Evolutionary conservation across 2,113 vertebrate genomes (phyloP).

Genomic region (Ramphastos sulfuratus): DNA sequence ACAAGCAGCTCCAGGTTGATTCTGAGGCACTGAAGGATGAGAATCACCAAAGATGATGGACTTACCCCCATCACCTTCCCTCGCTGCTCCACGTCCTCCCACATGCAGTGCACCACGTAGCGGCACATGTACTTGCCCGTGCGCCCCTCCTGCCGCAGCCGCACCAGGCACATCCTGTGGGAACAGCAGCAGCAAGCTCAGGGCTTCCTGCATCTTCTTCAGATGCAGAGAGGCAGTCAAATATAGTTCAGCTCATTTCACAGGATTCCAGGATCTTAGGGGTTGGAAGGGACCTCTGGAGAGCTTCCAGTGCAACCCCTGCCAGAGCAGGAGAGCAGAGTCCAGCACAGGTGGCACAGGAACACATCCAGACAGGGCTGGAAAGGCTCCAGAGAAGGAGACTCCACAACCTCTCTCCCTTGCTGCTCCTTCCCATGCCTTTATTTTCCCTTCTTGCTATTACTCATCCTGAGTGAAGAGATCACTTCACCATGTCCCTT

Average conservation of each 20-base stretch:
- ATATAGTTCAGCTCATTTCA: background rate
- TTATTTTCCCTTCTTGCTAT: too few species aligned
- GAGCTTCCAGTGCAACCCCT: too few species aligned
- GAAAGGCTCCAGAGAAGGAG: too few species aligned
- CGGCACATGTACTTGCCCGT: slow-evolving; percentile 96
- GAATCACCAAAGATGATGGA: background rate
- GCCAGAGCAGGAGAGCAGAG: too few species aligned
- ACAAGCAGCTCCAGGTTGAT: background rate
- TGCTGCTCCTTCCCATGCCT: too few species aligned
- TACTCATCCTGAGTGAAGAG: too few species aligned
- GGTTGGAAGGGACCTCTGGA: too few species aligned
- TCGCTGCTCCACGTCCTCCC: slow-evolving; percentile 96
- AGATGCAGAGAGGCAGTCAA: background rate
- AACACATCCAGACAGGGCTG: too few species aligned
- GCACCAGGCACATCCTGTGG: slow-evolving; percentile 95
- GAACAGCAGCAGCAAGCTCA: background rate
- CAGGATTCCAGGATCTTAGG: too few species aligned
- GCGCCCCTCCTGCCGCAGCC: slow-evolving; percentile 95
- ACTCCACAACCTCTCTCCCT: too few species aligned
- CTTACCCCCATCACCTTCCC: slow-evolving; percentile 97
- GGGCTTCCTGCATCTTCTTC: background rate
- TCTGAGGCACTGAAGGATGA: background rate
- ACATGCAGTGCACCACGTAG: slow-evolving; percentile 97
- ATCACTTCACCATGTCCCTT: too few species aligned
- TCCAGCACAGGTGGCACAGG: too few species aligned